Conservation (phyloP, 2,888 invertebrate genomes). For the Phyllotreta striolata region DNA sequence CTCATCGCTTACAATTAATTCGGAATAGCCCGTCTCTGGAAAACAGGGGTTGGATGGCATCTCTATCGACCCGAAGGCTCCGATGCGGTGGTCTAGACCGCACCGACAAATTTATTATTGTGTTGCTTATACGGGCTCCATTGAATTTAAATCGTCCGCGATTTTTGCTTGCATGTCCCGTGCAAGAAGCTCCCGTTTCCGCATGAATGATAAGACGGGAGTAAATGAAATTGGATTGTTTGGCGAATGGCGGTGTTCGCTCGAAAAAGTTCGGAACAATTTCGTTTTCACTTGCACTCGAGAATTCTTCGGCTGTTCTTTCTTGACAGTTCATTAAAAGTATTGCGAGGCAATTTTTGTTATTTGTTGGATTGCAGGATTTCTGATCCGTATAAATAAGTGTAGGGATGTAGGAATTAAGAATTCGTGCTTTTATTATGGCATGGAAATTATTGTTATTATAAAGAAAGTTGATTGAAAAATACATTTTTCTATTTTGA, state of each 20-base stretch:
- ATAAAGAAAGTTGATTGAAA: no score
- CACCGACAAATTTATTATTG: slow-evolving; percentile 53
- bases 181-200: slow-evolving; percentile 8
- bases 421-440: no score
- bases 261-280: neutral
- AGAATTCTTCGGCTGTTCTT: no score
- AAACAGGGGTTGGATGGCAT: slow-evolving; percentile 35
- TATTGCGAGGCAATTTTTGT: no score
- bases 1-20: slow-evolving; percentile 5
- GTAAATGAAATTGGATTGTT: slow-evolving; percentile 1
- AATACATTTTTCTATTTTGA: no score
- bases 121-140: slow-evolving; percentile 53
- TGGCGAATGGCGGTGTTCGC: no score
- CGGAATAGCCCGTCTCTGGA: slow-evolving; percentile 25
- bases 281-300: neutral
- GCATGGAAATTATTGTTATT: no score
- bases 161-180: slow-evolving; percentile 10
- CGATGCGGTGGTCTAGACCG: slow-evolving; percentile 57
- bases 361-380: no score
- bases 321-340: no score
- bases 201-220: slow-evolving; percentile 6
- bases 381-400: no score
- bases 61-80: slow-evolving; percentile 51
- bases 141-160: slow-evolving; percentile 45
- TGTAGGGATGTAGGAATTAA: no score